phyloP scores from a whole-genome alignment of 1,140 invertebrate species.

The Vollenhovia emeryi region DNA sequence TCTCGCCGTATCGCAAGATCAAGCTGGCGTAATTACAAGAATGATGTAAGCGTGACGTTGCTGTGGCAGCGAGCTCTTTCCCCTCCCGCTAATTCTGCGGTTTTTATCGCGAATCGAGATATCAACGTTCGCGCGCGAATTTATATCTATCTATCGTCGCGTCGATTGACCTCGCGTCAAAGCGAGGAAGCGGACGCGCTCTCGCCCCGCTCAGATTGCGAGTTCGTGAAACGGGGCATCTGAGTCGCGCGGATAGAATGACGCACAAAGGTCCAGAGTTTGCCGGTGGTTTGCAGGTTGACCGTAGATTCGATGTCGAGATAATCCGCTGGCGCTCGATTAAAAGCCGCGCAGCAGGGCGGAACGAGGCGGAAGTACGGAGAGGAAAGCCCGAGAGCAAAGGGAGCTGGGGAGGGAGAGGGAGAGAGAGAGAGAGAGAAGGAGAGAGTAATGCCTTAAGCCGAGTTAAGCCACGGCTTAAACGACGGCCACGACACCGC shows the following conservation, averaged over 20 bases:
- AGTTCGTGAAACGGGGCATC: slow-evolving; percentile 30
- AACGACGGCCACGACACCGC: slow-evolving; percentile 52
- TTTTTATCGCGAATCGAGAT: neutral
- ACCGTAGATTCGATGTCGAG: slow-evolving; percentile 59
- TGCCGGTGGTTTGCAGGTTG: slow-evolving; percentile 33
- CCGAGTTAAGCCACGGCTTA: slow-evolving; percentile 67
- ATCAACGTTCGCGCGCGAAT: neutral
- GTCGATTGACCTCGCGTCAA: neutral
- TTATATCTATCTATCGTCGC: slow-evolving; percentile 4
- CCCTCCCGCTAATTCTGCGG: neutral
- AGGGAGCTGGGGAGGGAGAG: neutral
- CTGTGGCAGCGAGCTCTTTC: neutral
- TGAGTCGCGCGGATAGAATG: slow-evolving; percentile 27
- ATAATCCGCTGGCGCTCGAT: slow-evolving; percentile 67
- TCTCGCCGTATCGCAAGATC: neutral
- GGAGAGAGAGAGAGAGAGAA: neutral
- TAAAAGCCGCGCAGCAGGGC: slow-evolving; percentile 64
- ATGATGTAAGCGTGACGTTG: neutral
- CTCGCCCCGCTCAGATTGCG: neutral
- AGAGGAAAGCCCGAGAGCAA: neutral
- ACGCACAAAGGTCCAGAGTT: slow-evolving; percentile 33
- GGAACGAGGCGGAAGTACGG: slow-evolving; percentile 61
- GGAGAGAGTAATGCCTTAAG: slow-evolving; percentile 58
- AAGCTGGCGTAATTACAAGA: neutral
- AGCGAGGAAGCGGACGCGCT: slow-evolving; percentile 5